Conservation (phyloP, 2,888 invertebrate genomes). For the Laspeyria flexula region DNA sequence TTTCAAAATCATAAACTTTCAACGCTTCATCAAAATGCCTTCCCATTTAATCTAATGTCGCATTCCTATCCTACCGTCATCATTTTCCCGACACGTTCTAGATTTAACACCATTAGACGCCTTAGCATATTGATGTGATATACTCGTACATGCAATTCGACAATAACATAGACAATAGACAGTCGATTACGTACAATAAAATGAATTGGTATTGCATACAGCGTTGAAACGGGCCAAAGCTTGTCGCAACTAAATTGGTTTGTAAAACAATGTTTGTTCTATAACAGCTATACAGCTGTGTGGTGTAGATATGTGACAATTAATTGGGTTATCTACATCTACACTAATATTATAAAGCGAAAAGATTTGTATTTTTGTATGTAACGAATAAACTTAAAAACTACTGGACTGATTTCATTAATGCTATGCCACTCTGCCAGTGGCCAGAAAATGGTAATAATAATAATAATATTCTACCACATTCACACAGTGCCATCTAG, state of each 20-base stretch:
- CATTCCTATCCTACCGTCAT: background rate
- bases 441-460: no score
- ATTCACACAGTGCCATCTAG: no score
- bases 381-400: no score
- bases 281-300: background rate
- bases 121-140: slow-evolving; percentile 31
- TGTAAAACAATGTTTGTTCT: slow-evolving; percentile 27
- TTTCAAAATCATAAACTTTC: no score
- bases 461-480: no score
- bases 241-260: slow-evolving; percentile 45
- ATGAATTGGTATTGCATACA: slow-evolving; percentile 45
- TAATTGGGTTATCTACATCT: no score
- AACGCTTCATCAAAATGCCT: no score
- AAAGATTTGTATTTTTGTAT: no score
- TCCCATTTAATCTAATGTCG: no score
- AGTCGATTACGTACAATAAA: slow-evolving; percentile 47
- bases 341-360: no score
- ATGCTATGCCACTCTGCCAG: no score
- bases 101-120: slow-evolving; percentile 21
- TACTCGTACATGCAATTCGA: slow-evolving; percentile 36
- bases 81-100: background rate
- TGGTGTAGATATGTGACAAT: background rate
- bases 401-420: no score
- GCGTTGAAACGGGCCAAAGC: slow-evolving; percentile 31
- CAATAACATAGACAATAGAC: slow-evolving; percentile 45